phyloP scores from a whole-genome alignment of 2,113 vertebrate species.

The Saguinus midas region DNA sequence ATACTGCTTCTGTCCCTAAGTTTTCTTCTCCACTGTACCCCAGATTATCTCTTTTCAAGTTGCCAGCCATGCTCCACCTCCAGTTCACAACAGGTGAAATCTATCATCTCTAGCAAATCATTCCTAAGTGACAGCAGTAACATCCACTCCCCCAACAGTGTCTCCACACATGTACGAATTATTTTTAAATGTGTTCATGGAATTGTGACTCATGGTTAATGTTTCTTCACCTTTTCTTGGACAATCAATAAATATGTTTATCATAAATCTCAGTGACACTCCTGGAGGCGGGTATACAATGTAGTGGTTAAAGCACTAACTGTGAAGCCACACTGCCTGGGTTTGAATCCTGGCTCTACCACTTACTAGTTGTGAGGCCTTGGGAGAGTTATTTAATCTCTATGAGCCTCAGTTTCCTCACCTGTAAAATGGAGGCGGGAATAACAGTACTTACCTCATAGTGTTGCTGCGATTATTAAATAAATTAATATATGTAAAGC shows the following conservation, averaged over 20 bases:
- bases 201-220: not conserved
- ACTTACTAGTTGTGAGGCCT: not conserved
- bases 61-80: not conserved
- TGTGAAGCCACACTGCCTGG: not conserved
- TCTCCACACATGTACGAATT: not conserved
- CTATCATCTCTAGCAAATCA: not conserved
- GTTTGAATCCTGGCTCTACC: not conserved
- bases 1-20: not conserved
- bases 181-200: not conserved
- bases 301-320: not conserved
- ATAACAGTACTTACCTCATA: not conserved
- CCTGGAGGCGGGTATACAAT: not conserved
- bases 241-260: not conserved
- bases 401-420: not conserved
- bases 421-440: not conserved
- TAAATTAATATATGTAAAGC: not conserved
- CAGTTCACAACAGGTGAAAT: not conserved
- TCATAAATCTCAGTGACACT: not conserved
- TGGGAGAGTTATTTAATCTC: not conserved
- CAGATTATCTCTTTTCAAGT: not conserved
- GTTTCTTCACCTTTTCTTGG: not conserved
- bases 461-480: not conserved
- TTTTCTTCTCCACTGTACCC: not conserved
- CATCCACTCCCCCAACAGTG: not conserved
- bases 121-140: not conserved